These are phyloP conservation scores for Anastrepha obliqua DNA, from an alignment of 1,140 invertebrate species.

Conservation along the genomic window DNA sequence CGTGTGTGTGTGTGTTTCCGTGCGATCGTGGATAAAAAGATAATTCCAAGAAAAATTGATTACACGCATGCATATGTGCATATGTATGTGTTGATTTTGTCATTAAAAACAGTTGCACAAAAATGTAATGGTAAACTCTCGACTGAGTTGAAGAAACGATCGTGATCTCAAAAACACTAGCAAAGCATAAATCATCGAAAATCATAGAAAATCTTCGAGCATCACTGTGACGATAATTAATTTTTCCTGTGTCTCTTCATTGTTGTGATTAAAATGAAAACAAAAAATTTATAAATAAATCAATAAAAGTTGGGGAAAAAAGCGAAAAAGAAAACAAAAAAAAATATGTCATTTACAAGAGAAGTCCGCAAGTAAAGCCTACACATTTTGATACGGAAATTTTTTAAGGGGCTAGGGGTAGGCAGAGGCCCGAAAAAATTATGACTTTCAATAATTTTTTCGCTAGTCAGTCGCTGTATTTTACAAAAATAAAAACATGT, in stretches of 20 bases:
- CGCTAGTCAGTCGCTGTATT: too few relatives aligned
- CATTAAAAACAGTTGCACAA: neutral
- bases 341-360: too few relatives aligned
- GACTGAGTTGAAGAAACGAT: neutral
- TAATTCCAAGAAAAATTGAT: constrained; percentile 39
- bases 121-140: neutral
- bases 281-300: neutral
- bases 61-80: neutral
- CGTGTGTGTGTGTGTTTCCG: neutral
- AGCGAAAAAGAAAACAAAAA: neutral
- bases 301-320: neutral
- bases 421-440: too few relatives aligned
- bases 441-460: too few relatives aligned
- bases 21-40: constrained; percentile 35
- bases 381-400: too few relatives aligned
- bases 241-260: neutral
- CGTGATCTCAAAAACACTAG: too few relatives aligned
- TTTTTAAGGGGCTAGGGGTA: too few relatives aligned
- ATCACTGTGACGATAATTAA: neutral
- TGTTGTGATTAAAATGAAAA: neutral
- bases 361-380: too few relatives aligned
- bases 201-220: neutral
- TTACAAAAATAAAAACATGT: too few relatives aligned
- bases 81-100: constrained; percentile 18
- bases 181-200: constrained; percentile 24